Base-by-base conservation (phyloP, 2,888 invertebrate species). In the Meganola albula region DNA sequence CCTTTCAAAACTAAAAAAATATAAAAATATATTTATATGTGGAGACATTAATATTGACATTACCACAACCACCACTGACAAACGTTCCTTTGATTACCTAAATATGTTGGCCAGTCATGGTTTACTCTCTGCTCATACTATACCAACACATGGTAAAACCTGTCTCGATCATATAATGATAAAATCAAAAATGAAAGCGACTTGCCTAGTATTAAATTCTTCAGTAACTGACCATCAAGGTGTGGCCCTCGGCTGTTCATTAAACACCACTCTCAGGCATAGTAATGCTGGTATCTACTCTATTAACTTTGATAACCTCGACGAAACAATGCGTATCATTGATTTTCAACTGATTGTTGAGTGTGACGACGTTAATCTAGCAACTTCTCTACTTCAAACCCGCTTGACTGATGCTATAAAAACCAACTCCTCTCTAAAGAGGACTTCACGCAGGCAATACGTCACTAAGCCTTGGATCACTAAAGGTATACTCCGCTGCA, bases 21-120 rank as follows among this genome's bases (percentile, higher is more conserved):
- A 12, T 14, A 24, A 42, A 24, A 52, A 47, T 16, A 42, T 53
- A 3, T 20, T 52, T 2, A 4, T 58, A n/a, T n/a, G n/a, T n/a
- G n/a, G n/a, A n/a, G n/a, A n/a, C n/a, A n/a, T n/a, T n/a, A n/a
- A n/a, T n/a, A n/a, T n/a, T n/a, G n/a, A n/a, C n/a, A n/a, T n/a
- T n/a, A n/a, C n/a, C n/a, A n/a, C n/a, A n/a, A n/a, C n/a, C n/a
- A n/a, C n/a, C n/a, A n/a, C n/a, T n/a, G n/a, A n/a, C n/a, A n/a
- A n/a, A n/a, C n/a, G n/a, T n/a, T n/a, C n/a, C n/a, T n/a, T n/a
- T n/a, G n/a, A n/a, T n/a, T n/a, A n/a, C n/a, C n/a, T n/a, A n/a
- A n/a, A n/a, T n/a, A n/a, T n/a, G n/a, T n/a, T n/a, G n/a, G n/a
- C n/a, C n/a, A n/a, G n/a, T n/a, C n/a, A n/a, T n/a, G n/a, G n/a